Evolutionary conservation across 2,888 invertebrate species (phyloP).

Genomic region (Rhamnusium bicolor): DNA sequence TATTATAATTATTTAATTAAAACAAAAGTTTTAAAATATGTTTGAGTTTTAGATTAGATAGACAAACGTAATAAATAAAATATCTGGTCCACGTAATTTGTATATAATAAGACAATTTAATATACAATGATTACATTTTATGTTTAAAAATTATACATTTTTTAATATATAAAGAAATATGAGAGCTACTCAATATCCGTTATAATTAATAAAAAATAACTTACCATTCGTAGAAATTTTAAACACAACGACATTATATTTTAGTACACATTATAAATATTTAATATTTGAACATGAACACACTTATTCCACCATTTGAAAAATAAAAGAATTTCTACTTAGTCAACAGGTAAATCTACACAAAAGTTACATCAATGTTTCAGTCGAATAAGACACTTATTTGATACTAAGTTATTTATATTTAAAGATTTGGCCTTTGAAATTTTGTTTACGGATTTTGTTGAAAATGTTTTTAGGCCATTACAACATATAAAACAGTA

Average conservation of each 20-base stretch:
- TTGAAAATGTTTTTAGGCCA: not conserved
- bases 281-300: not conserved
- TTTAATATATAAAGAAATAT: too few relatives aligned
- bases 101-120: too few relatives aligned
- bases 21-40: too few relatives aligned
- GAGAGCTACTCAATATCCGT: too few relatives aligned
- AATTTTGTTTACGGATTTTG: not conserved
- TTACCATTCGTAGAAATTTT: slow-evolving; percentile 70
- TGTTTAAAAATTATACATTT: too few relatives aligned
- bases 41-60: too few relatives aligned
- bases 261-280: slow-evolving; percentile 40
- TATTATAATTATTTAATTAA: too few relatives aligned
- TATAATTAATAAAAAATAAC: slow-evolving; percentile 53
- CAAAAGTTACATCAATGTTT: not conserved
- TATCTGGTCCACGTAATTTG: too few relatives aligned
- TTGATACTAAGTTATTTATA: not conserved
- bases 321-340: not conserved
- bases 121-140: too few relatives aligned
- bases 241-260: slow-evolving; percentile 67
- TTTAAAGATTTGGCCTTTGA: not conserved
- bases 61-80: too few relatives aligned
- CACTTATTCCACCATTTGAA: not conserved
- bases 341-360: slow-evolving; percentile 42
- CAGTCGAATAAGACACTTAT: slow-evolving; percentile 16
- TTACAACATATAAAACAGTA: not conserved